Base-by-base conservation (phyloP, 2,888 invertebrate genomes). In the Temnothorax ravouxi region DNA sequence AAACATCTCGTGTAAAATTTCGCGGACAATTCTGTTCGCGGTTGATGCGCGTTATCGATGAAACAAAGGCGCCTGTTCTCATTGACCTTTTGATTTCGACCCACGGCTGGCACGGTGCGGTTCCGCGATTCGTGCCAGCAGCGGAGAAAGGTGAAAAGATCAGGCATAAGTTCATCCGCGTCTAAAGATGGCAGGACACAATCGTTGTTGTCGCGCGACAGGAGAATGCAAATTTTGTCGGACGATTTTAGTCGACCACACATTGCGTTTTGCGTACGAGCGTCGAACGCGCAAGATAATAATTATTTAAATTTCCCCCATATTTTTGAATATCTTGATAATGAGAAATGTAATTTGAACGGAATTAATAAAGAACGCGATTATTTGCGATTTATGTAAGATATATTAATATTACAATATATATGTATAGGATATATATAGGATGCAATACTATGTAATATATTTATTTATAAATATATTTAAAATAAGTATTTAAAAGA, bases 151-250 rank as follows among this genome's bases (percentile, higher is more conserved):
- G 88, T 89, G 88, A 88, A 87, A 62, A 86, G 89, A 87, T 74
- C 83, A 89, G 72, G 77, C 79, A 87, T 88, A 88, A 88, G 88
- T 88, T 88, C 88, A 88, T 88, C 85, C 85, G 87, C 81, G 77
- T 69, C 79, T 64, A 83, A 82, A 76, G 77, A 15, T 62, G 76
- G 52, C 84, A 56, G 74, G 77, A 74, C 79, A 87, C 83, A 88
- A 87, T 88, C 72, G 64, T 66, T 71, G 9, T 56, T 83, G n/a
- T 67, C 83, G 76, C 79, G 81, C 81, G 61, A 62, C 29, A 67
- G 64, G 74, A 76, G 29, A 82, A 84, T 84, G 77, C 81, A 84
- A 88, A 86, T 86, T 74, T 56, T 79, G 44, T 18, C 54, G 38
- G 44, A 41, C 61, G 29, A 61, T 38, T 71, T 61, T 54, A 54